phyloP scores from a whole-genome alignment of 2,888 invertebrate species.

The Cremastobaeus sp. region DNA sequence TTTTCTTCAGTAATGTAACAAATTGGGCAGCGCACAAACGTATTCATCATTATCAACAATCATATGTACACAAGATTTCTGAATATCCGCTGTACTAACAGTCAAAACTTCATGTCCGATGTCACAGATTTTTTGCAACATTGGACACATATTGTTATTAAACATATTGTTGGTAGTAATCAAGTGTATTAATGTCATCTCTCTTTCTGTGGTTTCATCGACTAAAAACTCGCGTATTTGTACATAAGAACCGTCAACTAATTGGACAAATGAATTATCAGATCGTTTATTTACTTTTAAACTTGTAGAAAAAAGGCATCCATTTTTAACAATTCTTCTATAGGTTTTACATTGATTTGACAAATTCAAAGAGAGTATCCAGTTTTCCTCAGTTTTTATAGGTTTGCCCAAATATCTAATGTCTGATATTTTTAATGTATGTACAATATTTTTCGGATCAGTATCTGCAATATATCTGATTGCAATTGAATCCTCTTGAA shows the following conservation, averaged over 20 bases:
- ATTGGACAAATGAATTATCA: slow-evolving; percentile 32
- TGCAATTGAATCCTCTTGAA: neutral
- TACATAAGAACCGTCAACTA: slow-evolving; percentile 12
- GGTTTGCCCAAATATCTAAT: slow-evolving; percentile 1
- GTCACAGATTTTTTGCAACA: neutral
- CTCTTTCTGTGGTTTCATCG: too few relatives aligned
- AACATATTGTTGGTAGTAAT: too few relatives aligned
- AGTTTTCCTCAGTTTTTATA: neutral
- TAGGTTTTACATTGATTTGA: neutral
- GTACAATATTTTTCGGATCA: neutral
- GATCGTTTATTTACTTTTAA: slow-evolving; percentile 17
- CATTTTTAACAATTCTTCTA: slow-evolving; percentile 17
- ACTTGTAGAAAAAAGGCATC: slow-evolving; percentile 24
- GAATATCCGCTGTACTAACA: too few relatives aligned
- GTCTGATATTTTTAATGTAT: slow-evolving; percentile 8
- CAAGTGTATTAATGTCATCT: too few relatives aligned
- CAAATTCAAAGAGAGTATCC: too few relatives aligned
- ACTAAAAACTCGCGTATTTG: slow-evolving; percentile 27
- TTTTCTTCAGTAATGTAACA: too few relatives aligned
- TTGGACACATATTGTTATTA: too few relatives aligned
- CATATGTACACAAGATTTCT: too few relatives aligned
- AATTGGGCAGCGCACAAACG: too few relatives aligned
- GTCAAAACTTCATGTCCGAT: too few relatives aligned
- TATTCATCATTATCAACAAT: too few relatives aligned
- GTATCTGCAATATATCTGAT: neutral